Evolutionary conservation across 1,140 invertebrate species (phyloP), one percentile per base, ranked within the genome.

Genomic region (Drosophila prosaltans): DNA sequence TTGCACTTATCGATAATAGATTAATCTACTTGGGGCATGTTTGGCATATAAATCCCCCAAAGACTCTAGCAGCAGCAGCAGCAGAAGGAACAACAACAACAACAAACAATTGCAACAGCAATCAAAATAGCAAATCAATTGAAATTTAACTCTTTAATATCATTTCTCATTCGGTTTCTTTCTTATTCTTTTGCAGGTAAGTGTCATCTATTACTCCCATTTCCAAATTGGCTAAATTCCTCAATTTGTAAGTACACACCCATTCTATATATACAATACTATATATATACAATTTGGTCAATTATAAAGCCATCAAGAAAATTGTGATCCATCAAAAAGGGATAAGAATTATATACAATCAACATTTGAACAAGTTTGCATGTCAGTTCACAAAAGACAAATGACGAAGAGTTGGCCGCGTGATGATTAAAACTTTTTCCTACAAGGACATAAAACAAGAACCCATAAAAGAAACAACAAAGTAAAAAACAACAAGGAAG

Each of bases 1-100:
- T 84, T 82, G 82, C 86, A 90, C 86, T 86, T 90, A 90, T 90
- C 86, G 86, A 90, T 90, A 90, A 90, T 90, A 90, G 86, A 90
- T 90, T 90, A 90, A 90, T 90, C 86, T 90, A 90, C 86, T 90
- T 90, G 82, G 72, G 80, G 81, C 84, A 86, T 86, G 83, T 86
- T 88, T 71, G 82, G 80, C 82, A 86, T 86, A 82, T 70, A 71
- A 74, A 84, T 69, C 58, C 74, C 60, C 9, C 28, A 40, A 51
- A 51, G 60, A 71, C 69, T 66, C 63, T 62, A 40, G 65, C 64
- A 74, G n/a, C 32, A 39, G 9, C 26, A 24, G 6, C 16, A 51
- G 24, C 26, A 26, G 6, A 1, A 36, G 6, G 1, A 6, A 36
- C 32, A 36, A 36, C 3, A 36, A 32, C 3, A 62, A 66, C 67